Evolutionary conservation across 2,888 invertebrate species (phyloP).

Genomic region (Amphipoea lucens): DNA sequence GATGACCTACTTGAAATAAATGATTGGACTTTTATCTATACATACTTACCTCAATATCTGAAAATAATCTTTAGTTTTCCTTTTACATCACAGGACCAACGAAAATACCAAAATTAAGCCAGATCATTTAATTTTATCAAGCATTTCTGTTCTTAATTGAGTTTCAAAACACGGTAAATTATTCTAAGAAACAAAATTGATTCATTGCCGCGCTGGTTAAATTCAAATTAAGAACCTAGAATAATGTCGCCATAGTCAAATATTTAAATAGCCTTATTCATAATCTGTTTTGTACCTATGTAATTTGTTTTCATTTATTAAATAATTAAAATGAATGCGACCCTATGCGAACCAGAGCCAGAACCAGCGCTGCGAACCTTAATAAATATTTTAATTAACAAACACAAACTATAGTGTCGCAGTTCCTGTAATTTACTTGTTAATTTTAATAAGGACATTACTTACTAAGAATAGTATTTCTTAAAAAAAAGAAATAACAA

Average conservation of each 20-base stretch:
- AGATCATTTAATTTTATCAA: background rate
- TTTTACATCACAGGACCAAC: background rate
- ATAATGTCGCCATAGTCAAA: constrained; percentile 42
- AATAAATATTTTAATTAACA: background rate
- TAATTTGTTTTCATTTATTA: constrained; percentile 20
- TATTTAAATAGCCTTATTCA: constrained; percentile 43
- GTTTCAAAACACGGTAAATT: constrained; percentile 26
- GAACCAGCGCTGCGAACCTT: background rate
- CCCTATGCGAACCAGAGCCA: too few relatives aligned
- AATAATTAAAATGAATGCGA: background rate
- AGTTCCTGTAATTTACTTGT: background rate
- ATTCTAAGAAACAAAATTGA: constrained; percentile 14
- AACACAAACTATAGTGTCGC: background rate
- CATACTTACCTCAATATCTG: background rate
- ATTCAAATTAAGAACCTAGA: constrained; percentile 42
- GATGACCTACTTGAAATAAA: background rate
- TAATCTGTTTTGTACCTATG: background rate
- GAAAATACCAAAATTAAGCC: constrained; percentile 1
- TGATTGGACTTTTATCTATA: background rate
- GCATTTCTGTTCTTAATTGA: background rate
- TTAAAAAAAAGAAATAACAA: background rate
- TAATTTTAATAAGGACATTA: background rate
- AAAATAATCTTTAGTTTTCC: background rate
- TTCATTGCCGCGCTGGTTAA: constrained; percentile 22
- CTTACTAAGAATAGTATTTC: background rate